Evolutionary conservation across 1,140 invertebrate species (phyloP), one percentile per base, ranked within the genome.

Genomic region (Pogonus chalceus): DNA sequence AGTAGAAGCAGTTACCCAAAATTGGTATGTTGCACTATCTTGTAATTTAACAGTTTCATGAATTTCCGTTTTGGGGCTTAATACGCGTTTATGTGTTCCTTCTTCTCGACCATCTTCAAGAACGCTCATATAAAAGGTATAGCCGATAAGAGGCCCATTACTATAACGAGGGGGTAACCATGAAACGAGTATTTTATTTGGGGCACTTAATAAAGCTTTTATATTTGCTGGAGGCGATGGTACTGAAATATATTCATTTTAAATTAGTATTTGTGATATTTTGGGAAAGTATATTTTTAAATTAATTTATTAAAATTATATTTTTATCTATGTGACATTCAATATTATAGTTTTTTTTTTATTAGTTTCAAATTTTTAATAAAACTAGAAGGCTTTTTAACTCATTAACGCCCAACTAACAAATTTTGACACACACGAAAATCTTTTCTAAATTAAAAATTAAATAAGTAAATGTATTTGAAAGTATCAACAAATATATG

Each of bases 151-250:
- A 55, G 84, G 76, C 12, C 89, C 89, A 67, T 90, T 90, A 35
- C 79, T 79, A 56, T 80, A 76, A 10, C 77, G 67, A 2, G 89
- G 88, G 20, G 84, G 85, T 60, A 86, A 74, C 89, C 93, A 96
- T 4, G 90, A 89, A 9, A 96, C 83, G 22, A 94, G 74, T 53
- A 96, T 87, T 65, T 88, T 89, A 56, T 84, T 87, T 23, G 82
- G 74, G 23, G 87, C 88, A 55, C 85, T 89, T 12, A 90, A 80
- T 24, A 90, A 81, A 1, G 90, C 90, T 74, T 95, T 96, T 39
- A 96, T 90, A 59, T 84, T 83, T 2, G 85, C 86, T 37, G 92
- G 92, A 31, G 85, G 79, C 56, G 87, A 88, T 39, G 92, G 92
- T 57, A 93, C 83, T 87, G 67, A 54, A 72, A 71, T 59, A 39